Evolutionary conservation across 2,797 vertebrate species (phyloP), one percentile per base, ranked within the genome.

Genomic region (Notamacropus eugenii): DNA sequence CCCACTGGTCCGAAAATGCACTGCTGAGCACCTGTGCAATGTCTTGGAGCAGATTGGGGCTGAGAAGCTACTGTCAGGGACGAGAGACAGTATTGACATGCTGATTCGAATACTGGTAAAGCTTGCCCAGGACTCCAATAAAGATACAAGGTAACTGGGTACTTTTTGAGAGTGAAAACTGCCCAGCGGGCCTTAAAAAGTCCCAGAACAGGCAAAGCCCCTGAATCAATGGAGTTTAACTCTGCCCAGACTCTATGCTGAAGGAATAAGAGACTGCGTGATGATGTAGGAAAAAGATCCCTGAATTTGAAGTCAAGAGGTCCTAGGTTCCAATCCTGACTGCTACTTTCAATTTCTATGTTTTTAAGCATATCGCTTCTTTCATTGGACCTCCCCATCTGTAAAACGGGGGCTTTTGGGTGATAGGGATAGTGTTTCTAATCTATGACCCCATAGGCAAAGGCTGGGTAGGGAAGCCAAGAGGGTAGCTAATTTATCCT

Each of bases 51-150:
- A 95, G 57, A 97, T 98, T 0, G 98, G 98, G 0, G 96, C 98
- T 0, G 94, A 98, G n/a, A 98, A 97, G 55, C 97, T 99, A 4
- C 95, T 99, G 12, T 98, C 97, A 0, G 98, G 98, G 11, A 52
- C 27, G 0, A 82, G 58, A 34, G 96, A 97, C 19, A 98, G 54
- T 57, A 98, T 90, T 0, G 98, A 97, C 1, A 28, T 55, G 59
- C 96, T 99, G 59, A 92, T 98, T 1, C 34, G 13, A 27, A 93
- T 62, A 0, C 27, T 98, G 55, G 98, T 98, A 95, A 98, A 96
- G 40, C 95, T 99, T 90, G 97, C 98, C 8, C 98, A 98, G 95
- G 99, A 99, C 95, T 97, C 97, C 95, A 98, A 99, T 96, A 97
- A 97, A 91, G 98, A 98, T 91, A 98, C 98, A 91, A 98, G 99